These are phyloP conservation scores for Nannoperca obscura DNA, from an alignment of 2,797 vertebrate genomes.

Conservation along the genomic window DNA sequence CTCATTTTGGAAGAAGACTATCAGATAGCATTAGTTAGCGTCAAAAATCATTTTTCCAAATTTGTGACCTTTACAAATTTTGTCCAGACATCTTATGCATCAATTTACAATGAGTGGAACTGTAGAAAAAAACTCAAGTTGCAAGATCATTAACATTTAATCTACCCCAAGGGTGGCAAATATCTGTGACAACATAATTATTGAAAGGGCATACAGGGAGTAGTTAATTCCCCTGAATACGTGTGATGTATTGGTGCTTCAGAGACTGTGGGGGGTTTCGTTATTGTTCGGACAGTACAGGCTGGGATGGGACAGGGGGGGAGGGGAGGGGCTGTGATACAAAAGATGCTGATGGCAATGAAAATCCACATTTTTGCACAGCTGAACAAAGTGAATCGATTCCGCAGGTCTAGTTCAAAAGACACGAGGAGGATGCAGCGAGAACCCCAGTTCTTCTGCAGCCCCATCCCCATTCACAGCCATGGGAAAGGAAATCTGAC, in stretches of 20 bases:
- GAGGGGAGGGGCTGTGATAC: slow-evolving; percentile 27
- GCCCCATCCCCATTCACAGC: slow-evolving; percentile 57
- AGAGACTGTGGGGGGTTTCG: not conserved
- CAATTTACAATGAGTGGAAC: not conserved
- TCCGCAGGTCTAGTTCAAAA: not conserved
- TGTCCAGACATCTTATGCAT: not conserved
- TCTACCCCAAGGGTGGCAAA: not conserved
- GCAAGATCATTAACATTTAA: not conserved
- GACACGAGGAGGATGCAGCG: not conserved
- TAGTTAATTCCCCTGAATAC: not conserved
- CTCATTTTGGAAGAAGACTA: not conserved
- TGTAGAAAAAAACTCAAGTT: not conserved
- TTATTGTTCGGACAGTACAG: slow-evolving; percentile 32
- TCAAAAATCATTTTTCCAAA: not conserved
- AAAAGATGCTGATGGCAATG: slow-evolving; percentile 43
- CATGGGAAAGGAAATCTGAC: slow-evolving; percentile 41
- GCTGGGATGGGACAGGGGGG: slow-evolving; percentile 30
- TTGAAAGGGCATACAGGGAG: not conserved
- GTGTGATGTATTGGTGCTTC: not conserved
- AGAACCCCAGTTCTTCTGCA: slow-evolving; percentile 16
- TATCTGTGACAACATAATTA: not conserved
- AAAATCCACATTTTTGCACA: slow-evolving; percentile 20
- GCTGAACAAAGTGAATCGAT: slow-evolving; percentile 15
- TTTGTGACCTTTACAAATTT: not conserved
- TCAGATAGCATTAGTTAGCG: not conserved